Percentiles rank a stretch among this genome's conserved stretches.
These are phyloP conservation scores for Psilopogon haemacephalus DNA, from an alignment of 2,113 vertebrate genomes.

Conservation along the genomic window DNA sequence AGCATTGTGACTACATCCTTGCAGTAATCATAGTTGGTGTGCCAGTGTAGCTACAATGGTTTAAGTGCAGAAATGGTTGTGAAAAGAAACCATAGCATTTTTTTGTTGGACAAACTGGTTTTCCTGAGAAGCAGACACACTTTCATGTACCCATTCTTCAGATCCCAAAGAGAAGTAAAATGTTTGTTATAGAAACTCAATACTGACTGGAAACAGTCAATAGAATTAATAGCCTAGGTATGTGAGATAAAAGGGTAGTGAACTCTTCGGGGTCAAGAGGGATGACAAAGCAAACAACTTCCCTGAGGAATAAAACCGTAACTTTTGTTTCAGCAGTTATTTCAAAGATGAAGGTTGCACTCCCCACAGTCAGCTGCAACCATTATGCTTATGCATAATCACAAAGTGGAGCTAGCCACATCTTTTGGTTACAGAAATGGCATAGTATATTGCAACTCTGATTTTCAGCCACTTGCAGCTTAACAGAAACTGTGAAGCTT, in stretches of 20 bases:
- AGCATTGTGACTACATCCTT: background rate
- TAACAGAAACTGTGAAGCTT: background rate
- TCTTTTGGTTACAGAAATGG: background rate
- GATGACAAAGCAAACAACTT: background rate
- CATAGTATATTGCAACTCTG: background rate
- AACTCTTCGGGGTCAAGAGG: background rate
- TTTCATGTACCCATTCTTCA: background rate
- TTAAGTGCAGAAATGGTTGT: background rate
- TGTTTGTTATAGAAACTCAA: background rate
- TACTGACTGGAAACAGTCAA: background rate
- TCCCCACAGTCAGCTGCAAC: background rate
- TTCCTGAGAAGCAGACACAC: background rate
- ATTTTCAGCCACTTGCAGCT: background rate
- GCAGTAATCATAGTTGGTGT: background rate
- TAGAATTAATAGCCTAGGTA: background rate
- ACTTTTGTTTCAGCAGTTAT: background rate
- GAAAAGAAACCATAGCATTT: background rate
- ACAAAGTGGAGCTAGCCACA: background rate
- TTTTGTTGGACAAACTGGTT: background rate
- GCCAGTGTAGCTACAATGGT: background rate
- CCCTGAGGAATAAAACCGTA: background rate
- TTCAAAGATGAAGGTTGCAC: background rate
- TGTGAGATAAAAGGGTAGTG: background rate
- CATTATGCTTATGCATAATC: background rate
- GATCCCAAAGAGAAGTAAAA: background rate